These are phyloP conservation scores for Aphaenogaster ashmeadi DNA, from an alignment of 1,140 invertebrate genomes.

Conservation along the genomic window DNA sequence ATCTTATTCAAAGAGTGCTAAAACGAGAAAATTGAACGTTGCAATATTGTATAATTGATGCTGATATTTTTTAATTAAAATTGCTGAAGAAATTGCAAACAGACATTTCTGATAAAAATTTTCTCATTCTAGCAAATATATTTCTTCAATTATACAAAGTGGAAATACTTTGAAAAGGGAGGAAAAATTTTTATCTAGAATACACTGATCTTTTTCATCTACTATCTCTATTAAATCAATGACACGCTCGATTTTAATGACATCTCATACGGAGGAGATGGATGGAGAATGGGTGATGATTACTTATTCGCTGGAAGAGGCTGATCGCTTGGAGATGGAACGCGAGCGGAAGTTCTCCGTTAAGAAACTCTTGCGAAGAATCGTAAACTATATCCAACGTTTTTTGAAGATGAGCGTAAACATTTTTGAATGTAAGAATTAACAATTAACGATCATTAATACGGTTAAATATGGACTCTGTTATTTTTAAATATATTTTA, in stretches of 20 bases:
- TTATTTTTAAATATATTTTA: neutral
- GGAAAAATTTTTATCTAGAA: neutral
- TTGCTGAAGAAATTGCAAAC: neutral
- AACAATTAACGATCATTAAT: conserved; percentile 7
- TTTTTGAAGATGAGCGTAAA: conserved; percentile 73
- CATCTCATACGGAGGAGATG: neutral
- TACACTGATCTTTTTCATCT: neutral
- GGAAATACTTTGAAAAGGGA: neutral
- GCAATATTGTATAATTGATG: neutral
- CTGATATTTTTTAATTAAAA: neutral
- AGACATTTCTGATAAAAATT: neutral
- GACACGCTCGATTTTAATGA: neutral
- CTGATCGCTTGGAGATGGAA: neutral
- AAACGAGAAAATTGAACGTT: neutral
- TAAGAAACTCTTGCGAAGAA: conserved; percentile 77
- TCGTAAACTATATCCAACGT: conserved; percentile 81
- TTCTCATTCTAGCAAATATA: neutral
- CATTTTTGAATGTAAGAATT: conserved; percentile 74
- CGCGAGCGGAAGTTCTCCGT: conserved; percentile 69
- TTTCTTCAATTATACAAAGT: neutral
- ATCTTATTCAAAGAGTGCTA: neutral
- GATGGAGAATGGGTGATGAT: conserved; percentile 57
- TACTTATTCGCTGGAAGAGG: conserved; percentile 63
- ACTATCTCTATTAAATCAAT: neutral
- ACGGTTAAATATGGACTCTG: neutral